These are phyloP conservation scores for Parus major DNA, from an alignment of 2,113 vertebrate species.

Conservation along the genomic window DNA sequence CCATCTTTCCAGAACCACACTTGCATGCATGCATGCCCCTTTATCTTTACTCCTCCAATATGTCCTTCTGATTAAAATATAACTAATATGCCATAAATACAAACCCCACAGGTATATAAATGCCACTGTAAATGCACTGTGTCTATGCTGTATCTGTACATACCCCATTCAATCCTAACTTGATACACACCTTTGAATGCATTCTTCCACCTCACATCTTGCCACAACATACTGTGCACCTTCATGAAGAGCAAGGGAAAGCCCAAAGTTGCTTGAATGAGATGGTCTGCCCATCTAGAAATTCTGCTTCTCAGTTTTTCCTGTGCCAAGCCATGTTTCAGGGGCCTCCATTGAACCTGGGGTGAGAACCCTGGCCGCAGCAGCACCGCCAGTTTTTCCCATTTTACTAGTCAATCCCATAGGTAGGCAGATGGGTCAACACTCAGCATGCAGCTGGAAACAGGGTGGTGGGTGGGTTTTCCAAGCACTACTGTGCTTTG, in stretches of 20 bases:
- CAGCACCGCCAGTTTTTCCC: background rate
- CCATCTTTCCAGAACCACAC: background rate
- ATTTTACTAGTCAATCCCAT: background rate
- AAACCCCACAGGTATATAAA: background rate
- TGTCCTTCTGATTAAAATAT: background rate
- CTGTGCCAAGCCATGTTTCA: background rate
- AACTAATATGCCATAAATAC: background rate
- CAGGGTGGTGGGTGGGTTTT: background rate
- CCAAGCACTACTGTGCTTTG: background rate
- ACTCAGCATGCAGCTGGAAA: background rate
- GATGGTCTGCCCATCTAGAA: accelerated
- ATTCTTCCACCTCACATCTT: background rate
- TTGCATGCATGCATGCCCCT: background rate
- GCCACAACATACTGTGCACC: background rate
- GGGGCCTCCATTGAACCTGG: background rate
- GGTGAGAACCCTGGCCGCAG: background rate
- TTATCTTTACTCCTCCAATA: background rate
- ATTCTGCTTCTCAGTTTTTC: background rate
- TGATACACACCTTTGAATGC: background rate
- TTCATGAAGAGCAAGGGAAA: background rate
- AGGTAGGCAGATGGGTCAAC: background rate
- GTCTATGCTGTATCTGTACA: background rate
- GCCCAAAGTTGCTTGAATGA: background rate
- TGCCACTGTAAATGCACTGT: background rate
- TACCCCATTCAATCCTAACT: background rate